Evolutionary conservation across 2,797 vertebrate species (phyloP).

Genomic region (Heliangelus exortis): DNA sequence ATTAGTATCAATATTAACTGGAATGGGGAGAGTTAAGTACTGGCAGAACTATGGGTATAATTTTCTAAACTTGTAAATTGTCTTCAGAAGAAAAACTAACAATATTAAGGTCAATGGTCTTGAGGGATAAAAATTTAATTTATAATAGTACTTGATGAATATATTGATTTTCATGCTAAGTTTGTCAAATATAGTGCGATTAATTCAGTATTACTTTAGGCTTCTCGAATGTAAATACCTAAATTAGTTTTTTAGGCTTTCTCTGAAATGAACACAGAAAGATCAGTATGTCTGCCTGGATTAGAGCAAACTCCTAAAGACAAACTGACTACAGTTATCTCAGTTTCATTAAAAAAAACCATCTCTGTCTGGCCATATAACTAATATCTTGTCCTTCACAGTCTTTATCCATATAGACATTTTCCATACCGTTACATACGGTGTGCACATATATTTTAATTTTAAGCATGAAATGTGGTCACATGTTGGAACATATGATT

Average conservation of each 20-base stretch:
- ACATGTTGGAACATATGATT: slow-evolving; percentile 35
- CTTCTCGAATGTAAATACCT: neutral
- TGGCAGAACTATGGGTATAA: neutral
- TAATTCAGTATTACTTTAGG: neutral
- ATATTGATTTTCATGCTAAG: slow-evolving; percentile 10
- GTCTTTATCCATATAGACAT: slow-evolving; percentile 37
- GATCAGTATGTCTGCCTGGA: neutral
- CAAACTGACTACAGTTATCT: neutral
- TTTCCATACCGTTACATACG: slow-evolving; percentile 36
- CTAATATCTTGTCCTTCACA: slow-evolving; percentile 7
- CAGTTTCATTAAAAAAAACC: neutral
- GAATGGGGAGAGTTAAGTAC: neutral
- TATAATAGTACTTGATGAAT: neutral
- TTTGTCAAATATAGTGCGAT: slow-evolving; percentile 40
- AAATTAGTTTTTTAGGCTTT: slow-evolving; percentile 30
- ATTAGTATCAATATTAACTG: fast-evolving
- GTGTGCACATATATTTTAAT: slow-evolving; percentile 16
- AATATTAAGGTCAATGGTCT: neutral
- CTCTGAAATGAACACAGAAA: neutral
- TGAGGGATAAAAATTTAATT: slow-evolving; percentile 10
- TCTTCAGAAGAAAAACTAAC: neutral
- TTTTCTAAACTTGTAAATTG: neutral
- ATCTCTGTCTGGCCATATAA: neutral
- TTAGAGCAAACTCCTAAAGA: neutral
- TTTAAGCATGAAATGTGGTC: slow-evolving; percentile 14